Conservation (phyloP, 2,113 vertebrate species). For the Malurus cyaneus region DNA sequence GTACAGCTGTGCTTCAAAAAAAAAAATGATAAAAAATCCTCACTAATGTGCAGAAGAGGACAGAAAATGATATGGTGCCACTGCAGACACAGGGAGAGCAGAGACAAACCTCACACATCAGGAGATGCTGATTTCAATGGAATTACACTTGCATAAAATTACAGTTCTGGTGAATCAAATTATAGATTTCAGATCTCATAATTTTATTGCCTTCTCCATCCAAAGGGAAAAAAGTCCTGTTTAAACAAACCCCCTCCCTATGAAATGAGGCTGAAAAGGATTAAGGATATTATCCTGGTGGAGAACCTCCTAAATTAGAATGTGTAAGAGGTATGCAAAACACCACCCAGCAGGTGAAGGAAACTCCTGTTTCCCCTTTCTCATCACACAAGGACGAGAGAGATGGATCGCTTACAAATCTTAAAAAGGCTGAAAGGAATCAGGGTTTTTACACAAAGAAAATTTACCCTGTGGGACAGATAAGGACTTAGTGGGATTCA, state of each 20-base stretch:
- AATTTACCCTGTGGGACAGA: conserved; percentile 46
- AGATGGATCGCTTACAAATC: conserved; percentile 32
- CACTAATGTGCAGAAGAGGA: background rate
- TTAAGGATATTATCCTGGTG: background rate
- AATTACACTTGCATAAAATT: background rate
- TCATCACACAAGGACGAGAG: background rate
- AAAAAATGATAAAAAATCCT: background rate
- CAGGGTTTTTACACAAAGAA: conserved; percentile 28
- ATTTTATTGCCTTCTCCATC: background rate
- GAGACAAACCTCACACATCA: background rate
- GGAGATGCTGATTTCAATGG: conserved; percentile 12
- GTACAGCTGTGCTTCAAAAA: background rate
- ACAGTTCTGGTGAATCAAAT: background rate
- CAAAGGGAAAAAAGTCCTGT: background rate
- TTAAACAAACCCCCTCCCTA: background rate
- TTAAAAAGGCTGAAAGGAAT: background rate
- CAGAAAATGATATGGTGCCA: background rate
- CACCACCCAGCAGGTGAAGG: background rate
- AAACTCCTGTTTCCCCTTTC: background rate
- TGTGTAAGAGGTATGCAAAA: background rate
- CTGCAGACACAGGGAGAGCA: background rate
- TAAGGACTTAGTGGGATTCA: conserved; percentile 39
- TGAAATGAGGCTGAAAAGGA: background rate
- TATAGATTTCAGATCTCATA: background rate
- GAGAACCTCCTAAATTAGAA: background rate